Evolutionary conservation across 2,113 vertebrate genomes (phyloP).

Genomic region (Epinephelus fuscoguttatus): DNA sequence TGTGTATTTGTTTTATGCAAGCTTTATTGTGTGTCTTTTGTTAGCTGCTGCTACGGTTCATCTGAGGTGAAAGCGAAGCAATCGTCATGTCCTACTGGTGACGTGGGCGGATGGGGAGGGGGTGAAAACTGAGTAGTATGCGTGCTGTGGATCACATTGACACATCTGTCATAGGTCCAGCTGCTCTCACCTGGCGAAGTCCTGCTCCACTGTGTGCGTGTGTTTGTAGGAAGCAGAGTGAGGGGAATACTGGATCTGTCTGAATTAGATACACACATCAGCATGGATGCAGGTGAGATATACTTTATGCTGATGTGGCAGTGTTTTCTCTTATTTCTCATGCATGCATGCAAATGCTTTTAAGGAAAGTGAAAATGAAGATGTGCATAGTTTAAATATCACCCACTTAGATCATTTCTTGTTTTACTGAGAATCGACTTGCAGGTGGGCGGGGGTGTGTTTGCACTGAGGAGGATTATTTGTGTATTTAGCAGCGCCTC

Average conservation of each 20-base stretch:
- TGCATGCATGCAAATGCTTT: constrained; percentile 11
- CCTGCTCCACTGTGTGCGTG: background rate
- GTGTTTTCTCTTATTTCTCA: background rate
- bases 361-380: background rate
- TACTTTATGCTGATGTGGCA: background rate
- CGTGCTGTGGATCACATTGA: constrained; percentile 39
- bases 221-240: background rate
- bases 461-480: constrained; percentile 53
- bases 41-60: constrained; percentile 49
- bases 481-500: constrained; percentile 66
- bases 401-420: background rate
- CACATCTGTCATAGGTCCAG: constrained; percentile 62
- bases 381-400: background rate
- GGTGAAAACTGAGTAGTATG: constrained; percentile 49
- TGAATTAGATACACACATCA: constrained; percentile 21
- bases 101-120: constrained; percentile 2
- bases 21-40: constrained; percentile 21
- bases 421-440: constrained; percentile 14
- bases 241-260: constrained; percentile 1
- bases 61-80: constrained; percentile 50
- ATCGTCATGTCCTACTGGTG: constrained; percentile 33
- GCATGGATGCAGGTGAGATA: background rate
- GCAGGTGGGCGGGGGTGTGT: constrained; percentile 24
- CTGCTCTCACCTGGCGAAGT: constrained; percentile 49
- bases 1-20: constrained; percentile 35